A percentile compares a stretch with the other conserved stretches of the same genome.
phyloP scores from a whole-genome alignment of 2,797 vertebrate species.

The Molossus alvarezi region DNA sequence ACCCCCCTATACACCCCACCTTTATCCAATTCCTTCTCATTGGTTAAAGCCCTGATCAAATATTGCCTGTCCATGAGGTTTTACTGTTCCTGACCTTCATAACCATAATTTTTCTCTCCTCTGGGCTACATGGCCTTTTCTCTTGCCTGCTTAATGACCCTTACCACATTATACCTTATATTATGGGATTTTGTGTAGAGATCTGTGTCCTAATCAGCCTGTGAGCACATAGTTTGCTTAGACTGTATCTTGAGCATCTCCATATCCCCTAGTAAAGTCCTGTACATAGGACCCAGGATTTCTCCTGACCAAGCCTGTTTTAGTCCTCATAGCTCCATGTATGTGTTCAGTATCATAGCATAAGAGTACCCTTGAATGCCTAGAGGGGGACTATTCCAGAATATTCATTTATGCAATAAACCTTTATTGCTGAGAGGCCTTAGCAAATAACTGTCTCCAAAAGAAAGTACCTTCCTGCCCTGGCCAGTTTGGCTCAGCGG shows the following conservation, averaged over 20 bases:
- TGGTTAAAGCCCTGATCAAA: not conserved
- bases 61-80: slow-evolving; percentile 41
- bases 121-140: not conserved
- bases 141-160: slow-evolving; percentile 37
- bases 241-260: not conserved
- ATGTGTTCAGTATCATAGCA: not conserved
- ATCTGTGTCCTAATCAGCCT: slow-evolving; percentile 23
- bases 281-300: not conserved
- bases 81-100: slow-evolving; percentile 33
- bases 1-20: not conserved
- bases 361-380: slow-evolving; percentile 28
- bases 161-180: slow-evolving; percentile 6
- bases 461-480: not conserved
- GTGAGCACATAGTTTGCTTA: not conserved
- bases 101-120: not conserved
- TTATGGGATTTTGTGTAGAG: not conserved
- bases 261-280: not conserved
- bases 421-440: slow-evolving; percentile 36
- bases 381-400: not conserved
- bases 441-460: slow-evolving; percentile 36
- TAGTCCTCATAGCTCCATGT: not conserved
- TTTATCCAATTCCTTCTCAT: not conserved
- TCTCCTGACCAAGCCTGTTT: not conserved
- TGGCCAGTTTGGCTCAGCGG: too few species aligned
- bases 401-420: slow-evolving; percentile 41